phyloP scores from a whole-genome alignment of 2,113 vertebrate genomes.

The Gobio gobio region DNA sequence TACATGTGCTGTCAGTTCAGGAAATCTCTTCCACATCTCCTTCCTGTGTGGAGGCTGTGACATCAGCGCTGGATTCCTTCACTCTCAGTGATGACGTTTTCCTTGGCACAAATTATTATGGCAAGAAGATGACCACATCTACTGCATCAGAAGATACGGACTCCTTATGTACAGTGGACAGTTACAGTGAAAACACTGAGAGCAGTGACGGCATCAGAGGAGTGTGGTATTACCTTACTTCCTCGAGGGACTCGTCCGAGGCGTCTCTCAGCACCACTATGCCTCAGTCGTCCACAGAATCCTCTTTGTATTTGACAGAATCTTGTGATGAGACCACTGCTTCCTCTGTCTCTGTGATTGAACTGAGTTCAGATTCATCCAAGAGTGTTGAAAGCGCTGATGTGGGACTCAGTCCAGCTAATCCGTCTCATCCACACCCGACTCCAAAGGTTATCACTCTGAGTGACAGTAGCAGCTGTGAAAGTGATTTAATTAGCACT shows the following conservation, averaged over 20 bases:
- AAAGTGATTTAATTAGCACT: conserved; percentile 20
- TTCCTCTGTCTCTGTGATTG: conserved; percentile 30
- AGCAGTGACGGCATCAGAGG: conserved; percentile 51
- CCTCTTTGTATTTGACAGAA: conserved; percentile 19
- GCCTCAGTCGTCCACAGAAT: conserved; percentile 15
- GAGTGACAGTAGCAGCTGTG: conserved; percentile 28
- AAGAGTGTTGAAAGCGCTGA: conserved; percentile 11
- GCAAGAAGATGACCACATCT: neutral
- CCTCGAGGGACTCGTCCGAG: conserved; percentile 46
- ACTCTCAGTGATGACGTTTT: conserved; percentile 60
- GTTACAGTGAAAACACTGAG: conserved; percentile 2
- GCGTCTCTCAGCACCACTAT: conserved; percentile 46
- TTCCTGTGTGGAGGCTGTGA: conserved; percentile 43
- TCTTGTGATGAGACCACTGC: neutral
- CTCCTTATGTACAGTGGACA: neutral
- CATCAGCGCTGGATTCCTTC: conserved; percentile 47
- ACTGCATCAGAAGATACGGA: neutral
- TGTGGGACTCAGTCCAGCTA: neutral
- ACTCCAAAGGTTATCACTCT: neutral
- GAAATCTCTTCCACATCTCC: neutral
- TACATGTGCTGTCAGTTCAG: neutral
- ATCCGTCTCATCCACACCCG: neutral
- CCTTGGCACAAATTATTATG: conserved; percentile 2
- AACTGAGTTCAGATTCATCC: conserved; percentile 43
- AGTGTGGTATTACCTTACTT: conserved; percentile 59